A percentile compares a stretch with the other conserved stretches of the same genome.
phyloP scores from a whole-genome alignment of 2,113 vertebrate genomes.

The Stigmatopora nigra region DNA sequence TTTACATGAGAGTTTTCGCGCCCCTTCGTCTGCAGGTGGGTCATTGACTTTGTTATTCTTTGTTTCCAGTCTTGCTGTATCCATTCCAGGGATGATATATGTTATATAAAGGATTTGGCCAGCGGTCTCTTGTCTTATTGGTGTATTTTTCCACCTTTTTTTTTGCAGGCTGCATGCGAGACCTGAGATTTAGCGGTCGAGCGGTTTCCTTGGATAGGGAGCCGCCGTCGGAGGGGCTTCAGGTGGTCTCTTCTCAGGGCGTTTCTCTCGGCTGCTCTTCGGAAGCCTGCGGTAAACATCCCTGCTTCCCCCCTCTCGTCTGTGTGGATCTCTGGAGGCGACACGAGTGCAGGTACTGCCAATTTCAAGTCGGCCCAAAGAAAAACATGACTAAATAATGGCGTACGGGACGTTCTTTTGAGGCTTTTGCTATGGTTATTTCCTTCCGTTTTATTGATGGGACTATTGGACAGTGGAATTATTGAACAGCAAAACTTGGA shows the following conservation, averaged over 20 bases:
- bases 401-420: neutral
- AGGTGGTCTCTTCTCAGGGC: slow-evolving; percentile 72
- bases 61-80: slow-evolving; percentile 20
- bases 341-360: slow-evolving; percentile 79
- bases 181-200: slow-evolving; percentile 76
- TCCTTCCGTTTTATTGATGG: neutral
- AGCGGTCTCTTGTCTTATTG: slow-evolving; percentile 21
- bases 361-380: slow-evolving; percentile 7
- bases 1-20: slow-evolving; percentile 5
- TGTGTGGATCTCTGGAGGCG: slow-evolving; percentile 85
- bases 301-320: slow-evolving; percentile 74
- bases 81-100: slow-evolving; percentile 28
- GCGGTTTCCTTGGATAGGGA: slow-evolving; percentile 69
- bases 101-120: slow-evolving; percentile 43
- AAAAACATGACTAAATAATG: slow-evolving; percentile 4
- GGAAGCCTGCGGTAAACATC: slow-evolving; percentile 76
- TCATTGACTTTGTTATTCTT: slow-evolving; percentile 19
- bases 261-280: slow-evolving; percentile 76
- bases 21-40: slow-evolving; percentile 27
- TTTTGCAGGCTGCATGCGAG: slow-evolving; percentile 79
- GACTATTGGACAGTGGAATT: neutral
- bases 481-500: neutral
- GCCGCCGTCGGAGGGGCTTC: slow-evolving; percentile 63
- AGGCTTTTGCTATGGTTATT: neutral
- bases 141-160: slow-evolving; percentile 16